These are phyloP conservation scores for Phortica variegata DNA, from an alignment of 1,140 invertebrate genomes.

Conservation along the genomic window DNA sequence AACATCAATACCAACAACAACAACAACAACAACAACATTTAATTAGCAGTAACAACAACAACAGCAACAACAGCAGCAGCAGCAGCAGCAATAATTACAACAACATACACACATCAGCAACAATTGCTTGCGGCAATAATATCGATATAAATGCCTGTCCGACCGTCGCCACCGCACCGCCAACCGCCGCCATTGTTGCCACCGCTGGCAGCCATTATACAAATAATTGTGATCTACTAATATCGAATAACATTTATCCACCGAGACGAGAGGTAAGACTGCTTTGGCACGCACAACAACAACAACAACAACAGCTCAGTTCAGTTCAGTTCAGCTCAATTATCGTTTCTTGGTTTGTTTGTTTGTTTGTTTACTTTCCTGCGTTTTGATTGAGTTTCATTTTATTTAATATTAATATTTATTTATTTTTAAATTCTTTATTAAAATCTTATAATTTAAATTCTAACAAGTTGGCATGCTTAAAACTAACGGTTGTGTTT, in stretches of 20 bases:
- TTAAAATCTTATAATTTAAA: constrained; percentile 1
- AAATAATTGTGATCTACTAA: constrained; percentile 56
- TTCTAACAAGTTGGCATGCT: too few relatives aligned
- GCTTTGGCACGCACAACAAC: too few relatives aligned
- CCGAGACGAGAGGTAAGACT: constrained; percentile 54
- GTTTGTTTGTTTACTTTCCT: not conserved
- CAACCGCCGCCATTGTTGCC: constrained; percentile 18
- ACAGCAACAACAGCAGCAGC: constrained; percentile 9
- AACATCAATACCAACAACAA: constrained; percentile 23
- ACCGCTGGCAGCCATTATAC: constrained; percentile 13
- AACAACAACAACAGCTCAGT: too few relatives aligned
- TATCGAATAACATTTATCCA: constrained; percentile 56
- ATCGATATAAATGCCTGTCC: not conserved
- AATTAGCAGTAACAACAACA: constrained; percentile 24
- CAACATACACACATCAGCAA: too few relatives aligned
- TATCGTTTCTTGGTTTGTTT: not conserved
- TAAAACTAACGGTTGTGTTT: too few relatives aligned
- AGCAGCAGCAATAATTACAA: constrained; percentile 9
- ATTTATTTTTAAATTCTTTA: constrained; percentile 2
- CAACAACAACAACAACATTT: constrained; percentile 35
- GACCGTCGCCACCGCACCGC: constrained; percentile 6
- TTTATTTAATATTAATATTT: constrained; percentile 3
- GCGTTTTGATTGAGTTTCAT: constrained; percentile 2
- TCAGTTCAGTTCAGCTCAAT: not conserved
- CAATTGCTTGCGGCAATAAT: constrained; percentile 3